Evolutionary conservation across 2,888 invertebrate species (phyloP), one percentile per base, ranked within the genome.

Genomic region (Xestoiulus laeticollis): DNA sequence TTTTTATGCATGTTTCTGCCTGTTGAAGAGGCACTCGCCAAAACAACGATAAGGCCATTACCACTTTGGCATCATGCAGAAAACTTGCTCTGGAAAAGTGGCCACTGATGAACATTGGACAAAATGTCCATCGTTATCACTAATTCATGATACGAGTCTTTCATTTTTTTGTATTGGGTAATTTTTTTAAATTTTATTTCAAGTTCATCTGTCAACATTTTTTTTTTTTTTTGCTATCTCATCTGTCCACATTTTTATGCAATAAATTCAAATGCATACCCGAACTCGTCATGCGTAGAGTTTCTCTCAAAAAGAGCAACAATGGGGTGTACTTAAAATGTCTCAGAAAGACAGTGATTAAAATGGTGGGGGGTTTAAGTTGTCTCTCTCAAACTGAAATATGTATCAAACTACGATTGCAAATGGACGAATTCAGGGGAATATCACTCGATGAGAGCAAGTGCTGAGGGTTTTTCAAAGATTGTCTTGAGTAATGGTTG

Each of bases 251-350:
- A 78, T 78, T 78, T 78, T 78, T 78, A 78, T 78, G 78, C 78
- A 78, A 78, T 78, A 30, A 30, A 78, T 78, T 78, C 30, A 78
- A 78, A 78, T 78, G 78, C 30, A 78, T 78, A 30, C 30, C 78
- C 30, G 78, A 78, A 32, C 78, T 78, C 78, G 78, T 78, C 78
- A 78, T 78, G 78, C 78, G 78, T 78, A 14, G 78, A 26, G 78
- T 48, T 78, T 78, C 78, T 26, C 30, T 78, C 30, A 78, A 78
- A 78, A 78, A 78, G 78, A 78, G 78, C 78, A 78, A 78, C 78
- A 78, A 78, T 78, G 78, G 78, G 78, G 78, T 78, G 78, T 78
- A 78, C 78, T 78, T 78, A 78, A 78, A 78, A 78, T 78, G 78
- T 78, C 78, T 78, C 78, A 3, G 30, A 59, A 78, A 78, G 78